Evolutionary conservation across 2,888 invertebrate species (phyloP), one percentile per base, ranked within the genome.

Genomic region (Tachina lurida): DNA sequence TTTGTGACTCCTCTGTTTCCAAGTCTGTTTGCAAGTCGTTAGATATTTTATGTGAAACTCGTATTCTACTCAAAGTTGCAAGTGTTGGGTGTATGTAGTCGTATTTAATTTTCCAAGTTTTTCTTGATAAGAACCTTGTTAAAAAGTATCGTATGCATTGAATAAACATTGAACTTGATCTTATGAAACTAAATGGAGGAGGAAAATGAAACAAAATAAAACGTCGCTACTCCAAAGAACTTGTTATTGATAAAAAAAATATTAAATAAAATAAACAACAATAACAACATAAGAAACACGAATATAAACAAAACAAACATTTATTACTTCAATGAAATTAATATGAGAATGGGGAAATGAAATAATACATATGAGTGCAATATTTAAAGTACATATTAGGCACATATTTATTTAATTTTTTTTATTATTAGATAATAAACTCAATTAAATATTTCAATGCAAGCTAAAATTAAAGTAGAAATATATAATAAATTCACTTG

Each of bases 161-260:
- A 86, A 76, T 86, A 76, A 86, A 86, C 86, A 86, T 86, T 86
- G 86, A 86, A 86, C 86, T 86, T 86, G 86, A 86, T 86, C 86
- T 86, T 86, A 68, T 80, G 65, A 63, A 83, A 76, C 56, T 54
- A 78, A 62, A 84, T 78, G 73, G 52, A 84, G 77, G 83, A 83
- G 80, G 80, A 68, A 81, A 74, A 74, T 68, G 19, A 47, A 74
- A 41, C 7, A 41, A 68, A 68, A 68, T 62, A 71, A 19, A 81
- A 60, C 22, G 17, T 67, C 41, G 60, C 62, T 60, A 65, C 56
- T 62, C 49, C 65, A 77, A 78, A 78, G 67, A 84, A 84, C 77
- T 67, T 84, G 83, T 84, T 78, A 62, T 78, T 84, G 73, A 83
- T 77, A 77, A 75, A 31, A 45, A 63, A 19, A 54, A 13, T 0